A percentile compares a stretch with the other conserved stretches of the same genome.
These are phyloP conservation scores for Agelas oroides DNA, from an alignment of 37 sponge, comb jelly and placozoan species.

Conservation along the genomic window DNA sequence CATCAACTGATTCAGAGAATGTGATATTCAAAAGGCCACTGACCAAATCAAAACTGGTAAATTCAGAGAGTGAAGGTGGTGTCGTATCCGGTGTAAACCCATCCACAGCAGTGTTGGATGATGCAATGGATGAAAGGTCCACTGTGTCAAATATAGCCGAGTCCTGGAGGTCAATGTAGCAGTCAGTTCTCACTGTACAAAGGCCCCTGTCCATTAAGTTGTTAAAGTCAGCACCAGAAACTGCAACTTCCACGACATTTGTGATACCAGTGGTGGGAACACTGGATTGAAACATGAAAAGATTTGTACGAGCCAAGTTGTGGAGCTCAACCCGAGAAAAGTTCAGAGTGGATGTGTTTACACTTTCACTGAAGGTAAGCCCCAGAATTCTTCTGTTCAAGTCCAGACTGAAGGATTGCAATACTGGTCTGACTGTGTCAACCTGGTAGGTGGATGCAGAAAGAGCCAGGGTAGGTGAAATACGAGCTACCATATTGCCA, in stretches of 20 bases:
- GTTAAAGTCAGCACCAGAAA: constrained; percentile 62
- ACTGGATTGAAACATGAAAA: constrained; percentile 30
- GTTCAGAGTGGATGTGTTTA: constrained; percentile 77
- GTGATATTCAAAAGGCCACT: constrained; percentile 73
- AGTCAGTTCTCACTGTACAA: constrained; percentile 45
- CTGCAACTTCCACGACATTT: constrained; percentile 37
- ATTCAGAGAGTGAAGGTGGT: constrained; percentile 57
- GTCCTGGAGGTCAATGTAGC: constrained; percentile 49
- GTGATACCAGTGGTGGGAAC: constrained; percentile 31
- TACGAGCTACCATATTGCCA: constrained; percentile 83
- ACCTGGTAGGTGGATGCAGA: constrained; percentile 43
- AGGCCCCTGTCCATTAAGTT: constrained; percentile 30
- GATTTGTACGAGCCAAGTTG: constrained; percentile 4
- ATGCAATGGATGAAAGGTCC: constrained; percentile 36
- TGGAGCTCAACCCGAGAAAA: constrained; percentile 47
- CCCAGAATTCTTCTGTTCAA: constrained; percentile 57
- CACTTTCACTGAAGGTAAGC: constrained; percentile 79
- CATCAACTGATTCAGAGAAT: constrained; percentile 77
- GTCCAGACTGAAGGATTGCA: constrained; percentile 69
- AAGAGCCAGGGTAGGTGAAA: constrained; percentile 71
- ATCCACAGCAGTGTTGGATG: neutral
- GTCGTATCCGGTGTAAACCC: constrained; percentile 57
- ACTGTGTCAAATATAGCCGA: constrained; percentile 69
- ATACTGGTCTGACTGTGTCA: constrained; percentile 67
- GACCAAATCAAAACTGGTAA: constrained; percentile 66